Evolutionary conservation across 64 coral and sea anemone genomes (phyloP).

Genomic region (Acropora tenuis): DNA sequence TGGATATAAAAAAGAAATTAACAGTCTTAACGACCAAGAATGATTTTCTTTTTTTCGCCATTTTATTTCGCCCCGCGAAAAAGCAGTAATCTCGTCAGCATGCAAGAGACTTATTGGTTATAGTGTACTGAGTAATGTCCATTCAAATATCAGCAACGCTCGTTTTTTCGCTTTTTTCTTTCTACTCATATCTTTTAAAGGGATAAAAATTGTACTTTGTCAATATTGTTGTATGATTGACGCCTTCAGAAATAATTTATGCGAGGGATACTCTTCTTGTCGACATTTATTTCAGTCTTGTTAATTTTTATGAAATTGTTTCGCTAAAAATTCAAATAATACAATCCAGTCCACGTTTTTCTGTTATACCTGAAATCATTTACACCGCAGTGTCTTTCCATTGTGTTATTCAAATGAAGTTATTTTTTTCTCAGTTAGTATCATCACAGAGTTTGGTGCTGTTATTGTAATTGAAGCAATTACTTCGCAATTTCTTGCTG

Average conservation of each 20-base stretch:
- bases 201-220: neutral
- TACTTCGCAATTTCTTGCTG: neutral
- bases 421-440: slow-evolving; percentile 21
- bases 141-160: no score
- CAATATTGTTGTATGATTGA: neutral
- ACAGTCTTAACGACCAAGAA: no score
- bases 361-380: neutral
- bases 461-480: slow-evolving; percentile 14
- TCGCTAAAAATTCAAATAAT: slow-evolving; percentile 1
- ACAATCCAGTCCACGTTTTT: slow-evolving; percentile 10
- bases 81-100: neutral
- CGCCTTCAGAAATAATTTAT: no score
- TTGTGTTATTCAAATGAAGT: slow-evolving; percentile 44
- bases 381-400: neutral
- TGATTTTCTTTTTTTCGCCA: no score
- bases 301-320: neutral
- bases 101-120: no score
- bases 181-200: no score
- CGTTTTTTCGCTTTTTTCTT: neutral
- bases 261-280: neutral
- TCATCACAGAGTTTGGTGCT: slow-evolving; percentile 3
- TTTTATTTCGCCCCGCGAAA: no score
- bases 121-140: no score
- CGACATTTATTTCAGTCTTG: neutral
- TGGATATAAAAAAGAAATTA: no score